Evolutionary conservation across 2,888 invertebrate genomes (phyloP).

Genomic region (Hedychridium roseum): DNA sequence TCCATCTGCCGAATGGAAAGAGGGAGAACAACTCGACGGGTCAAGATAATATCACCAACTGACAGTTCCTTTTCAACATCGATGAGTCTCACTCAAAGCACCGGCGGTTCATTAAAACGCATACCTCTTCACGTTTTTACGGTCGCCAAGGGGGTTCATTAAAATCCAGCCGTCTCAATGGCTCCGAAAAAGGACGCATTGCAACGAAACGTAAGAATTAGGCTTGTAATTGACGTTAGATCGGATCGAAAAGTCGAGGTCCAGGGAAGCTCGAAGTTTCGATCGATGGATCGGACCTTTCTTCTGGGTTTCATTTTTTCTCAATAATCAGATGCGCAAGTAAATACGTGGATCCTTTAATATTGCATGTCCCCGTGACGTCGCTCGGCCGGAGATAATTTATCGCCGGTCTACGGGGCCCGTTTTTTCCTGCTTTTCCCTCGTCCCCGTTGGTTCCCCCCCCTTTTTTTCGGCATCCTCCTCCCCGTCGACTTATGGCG

Average conservation of each 20-base stretch:
- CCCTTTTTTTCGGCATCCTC: too few relatives aligned
- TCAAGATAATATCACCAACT: neutral
- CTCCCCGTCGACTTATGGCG: conserved; percentile 28
- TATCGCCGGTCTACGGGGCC: too few relatives aligned
- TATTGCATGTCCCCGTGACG: too few relatives aligned
- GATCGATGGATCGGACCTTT: too few relatives aligned
- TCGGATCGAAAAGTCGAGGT: neutral
- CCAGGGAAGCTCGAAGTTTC: too few relatives aligned
- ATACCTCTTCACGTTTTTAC: neutral
- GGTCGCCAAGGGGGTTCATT: neutral
- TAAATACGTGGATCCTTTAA: too few relatives aligned
- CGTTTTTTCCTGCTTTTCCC: too few relatives aligned
- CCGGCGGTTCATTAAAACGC: neutral
- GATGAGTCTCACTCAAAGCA: neutral
- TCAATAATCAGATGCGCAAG: too few relatives aligned
- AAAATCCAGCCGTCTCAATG: neutral
- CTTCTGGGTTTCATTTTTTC: too few relatives aligned
- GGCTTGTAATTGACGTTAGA: neutral
- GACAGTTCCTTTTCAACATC: neutral
- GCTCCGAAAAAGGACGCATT: neutral
- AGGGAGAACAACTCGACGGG: too few relatives aligned
- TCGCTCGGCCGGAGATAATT: too few relatives aligned
- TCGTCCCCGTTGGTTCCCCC: too few relatives aligned
- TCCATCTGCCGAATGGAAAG: neutral
- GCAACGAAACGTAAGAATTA: neutral